These are phyloP conservation scores for Ataeniobius toweri DNA, from an alignment of 2,797 vertebrate species.

Conservation along the genomic window DNA sequence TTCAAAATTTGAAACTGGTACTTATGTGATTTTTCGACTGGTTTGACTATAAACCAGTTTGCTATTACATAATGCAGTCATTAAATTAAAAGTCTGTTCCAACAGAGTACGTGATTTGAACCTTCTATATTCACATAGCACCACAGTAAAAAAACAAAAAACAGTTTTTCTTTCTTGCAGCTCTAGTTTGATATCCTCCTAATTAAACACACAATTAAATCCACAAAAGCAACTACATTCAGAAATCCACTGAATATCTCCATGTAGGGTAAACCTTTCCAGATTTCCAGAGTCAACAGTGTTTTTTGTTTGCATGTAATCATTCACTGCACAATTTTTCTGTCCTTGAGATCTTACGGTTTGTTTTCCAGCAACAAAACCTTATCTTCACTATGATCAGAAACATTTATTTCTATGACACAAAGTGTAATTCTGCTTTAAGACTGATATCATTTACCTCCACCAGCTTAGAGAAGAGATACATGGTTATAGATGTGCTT, in stretches of 20 bases:
- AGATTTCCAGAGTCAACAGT: neutral
- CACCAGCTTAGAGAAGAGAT: conserved; percentile 95
- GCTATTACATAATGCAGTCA: neutral
- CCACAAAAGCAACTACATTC: too few relatives aligned
- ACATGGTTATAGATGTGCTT: conserved; percentile 98
- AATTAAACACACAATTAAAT: too few relatives aligned
- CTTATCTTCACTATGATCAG: neutral
- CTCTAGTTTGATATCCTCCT: neutral
- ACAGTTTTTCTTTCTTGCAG: neutral
- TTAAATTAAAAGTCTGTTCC: neutral
- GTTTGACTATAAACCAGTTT: neutral
- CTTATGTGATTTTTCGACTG: neutral
- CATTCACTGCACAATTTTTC: neutral
- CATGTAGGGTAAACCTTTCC: neutral
- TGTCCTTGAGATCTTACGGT: neutral
- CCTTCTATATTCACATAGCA: neutral
- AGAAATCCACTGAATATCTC: too few relatives aligned
- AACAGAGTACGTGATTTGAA: neutral
- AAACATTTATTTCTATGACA: neutral
- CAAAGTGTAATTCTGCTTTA: neutral
- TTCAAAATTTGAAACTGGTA: neutral
- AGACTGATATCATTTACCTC: conserved; percentile 83
- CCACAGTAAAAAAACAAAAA: too few relatives aligned
- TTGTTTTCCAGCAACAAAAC: too few relatives aligned
- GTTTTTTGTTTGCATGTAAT: neutral